These are phyloP conservation scores for Armadillidium nasatum DNA, from an alignment of 1,140 invertebrate species.

Conservation along the genomic window DNA sequence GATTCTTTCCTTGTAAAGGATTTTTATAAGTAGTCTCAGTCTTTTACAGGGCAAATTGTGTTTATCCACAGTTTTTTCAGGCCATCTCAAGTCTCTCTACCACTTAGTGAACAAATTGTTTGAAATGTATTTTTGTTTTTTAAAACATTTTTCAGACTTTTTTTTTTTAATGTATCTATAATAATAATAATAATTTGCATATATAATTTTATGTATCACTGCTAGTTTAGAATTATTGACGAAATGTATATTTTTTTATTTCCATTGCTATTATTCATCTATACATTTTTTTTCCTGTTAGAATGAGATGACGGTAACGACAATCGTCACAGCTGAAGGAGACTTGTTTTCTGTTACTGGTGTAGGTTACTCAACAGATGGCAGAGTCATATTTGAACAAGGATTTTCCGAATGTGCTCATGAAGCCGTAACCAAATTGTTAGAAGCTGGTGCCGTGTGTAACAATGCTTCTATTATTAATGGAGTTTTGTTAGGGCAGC, in stretches of 20 bases:
- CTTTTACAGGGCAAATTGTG: not conserved
- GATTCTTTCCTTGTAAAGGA: no score
- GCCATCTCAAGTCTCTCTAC: no score
- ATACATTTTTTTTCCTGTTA: slow-evolving; percentile 47
- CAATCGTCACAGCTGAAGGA: slow-evolving; percentile 87
- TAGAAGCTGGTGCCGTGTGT: slow-evolving; percentile 64
- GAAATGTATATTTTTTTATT: no score
- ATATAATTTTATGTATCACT: no score
- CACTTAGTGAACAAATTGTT: no score
- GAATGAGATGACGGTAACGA: slow-evolving; percentile 98
- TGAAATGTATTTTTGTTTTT: no score
- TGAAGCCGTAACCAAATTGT: slow-evolving; percentile 40
- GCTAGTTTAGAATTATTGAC: no score
- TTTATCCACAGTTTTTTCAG: not conserved
- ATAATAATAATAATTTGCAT: no score
- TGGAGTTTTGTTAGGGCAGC: slow-evolving; percentile 78
- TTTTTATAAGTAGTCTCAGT: not conserved
- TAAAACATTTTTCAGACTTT: no score
- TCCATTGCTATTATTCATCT: no score
- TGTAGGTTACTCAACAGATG: slow-evolving; percentile 83
- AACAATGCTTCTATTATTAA: slow-evolving; percentile 91
- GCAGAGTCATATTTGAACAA: slow-evolving; percentile 48
- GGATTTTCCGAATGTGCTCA: slow-evolving; percentile 40
- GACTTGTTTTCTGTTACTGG: slow-evolving; percentile 68
- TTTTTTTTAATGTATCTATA: no score